Base-by-base conservation (phyloP, 92 coral and sea anemone species). In the Palythoa grandis region DNA sequence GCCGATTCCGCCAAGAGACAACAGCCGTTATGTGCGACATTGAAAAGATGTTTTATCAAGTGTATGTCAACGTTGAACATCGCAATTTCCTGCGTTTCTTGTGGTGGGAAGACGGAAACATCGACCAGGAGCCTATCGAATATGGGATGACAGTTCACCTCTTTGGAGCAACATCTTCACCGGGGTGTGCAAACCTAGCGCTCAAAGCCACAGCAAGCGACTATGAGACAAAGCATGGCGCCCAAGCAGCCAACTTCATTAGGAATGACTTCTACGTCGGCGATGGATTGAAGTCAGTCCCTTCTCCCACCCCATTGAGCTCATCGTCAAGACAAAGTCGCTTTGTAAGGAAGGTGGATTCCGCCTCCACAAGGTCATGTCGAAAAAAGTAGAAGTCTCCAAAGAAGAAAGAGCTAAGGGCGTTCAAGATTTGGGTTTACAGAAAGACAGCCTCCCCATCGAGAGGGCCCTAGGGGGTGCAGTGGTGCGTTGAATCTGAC, bases 401-500 rank as follows among this genome's bases (percentile, higher is more conserved):
- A 2, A 58, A 22, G 43, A 69, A 67, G 90, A 80, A 71, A 53
- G 90, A 9, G 82, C 90, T 17, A 72, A 79, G 47, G 90, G 77
- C 76, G 43, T 87, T 38, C 69, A 72, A 61, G n/a, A 73, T 47
- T 43, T 87, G 38, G 90, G 80, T 72, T 72, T 87, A 48, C 11
- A 71, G 43, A 82, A 61, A 15, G 82, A 87, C 50, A 25, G 23
- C 22, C 67, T 87, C 8, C 82, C 90, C 47, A 72, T 87, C 5
- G 74, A 87, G 84, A 56, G 90, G 47, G 82, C 90, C 19, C 74
- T 87, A n/a, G 68, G 90, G 90, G 2, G 86, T 79, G 10, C 80
- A 53, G 69, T 87, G 86, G 90, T 87, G 90, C 56, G 79, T 79
- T 2, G 90, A 87, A 66, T 78, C 78, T 29, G 85, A 86, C 52